Base-by-base conservation (phyloP, 1,140 invertebrate genomes). In the Brachionus sp. region DNA sequence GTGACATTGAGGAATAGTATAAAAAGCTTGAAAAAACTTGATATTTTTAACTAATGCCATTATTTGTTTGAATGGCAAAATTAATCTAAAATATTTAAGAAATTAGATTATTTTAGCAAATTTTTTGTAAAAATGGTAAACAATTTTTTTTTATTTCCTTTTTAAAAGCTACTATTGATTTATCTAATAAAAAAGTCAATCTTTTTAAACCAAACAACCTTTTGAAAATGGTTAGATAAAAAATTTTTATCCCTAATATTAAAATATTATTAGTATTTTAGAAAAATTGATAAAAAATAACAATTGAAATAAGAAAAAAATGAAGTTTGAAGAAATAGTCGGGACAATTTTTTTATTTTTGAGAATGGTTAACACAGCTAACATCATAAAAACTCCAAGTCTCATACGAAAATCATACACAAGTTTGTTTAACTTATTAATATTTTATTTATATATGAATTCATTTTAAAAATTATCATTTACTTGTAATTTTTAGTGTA, bases 381-480 rank as follows among this genome's bases (percentile, higher is more conserved):
- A 75, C 46, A 1, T 29, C 7, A 75, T 75, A 4, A 13, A 39
- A 12, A 29, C 42, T 23, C 70, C 70, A 12, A 75, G 19, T 39
- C 25, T 75, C 3, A 75, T 75, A 23, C 37, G 42, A 23, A 75
- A 75, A 75, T 44, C 70, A 19, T 75, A 46, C 25, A 75, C 70
- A 46, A 29, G 70, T 75, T 46, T 19, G 42, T 44, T 6, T 19
- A 19, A 42, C 13, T 68, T 70, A 33, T 66, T 9, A 4, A 35
- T 66, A 29, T 19, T 7, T 57, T 57, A 25, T 9, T 25, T 19
- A 19, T 1, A 57, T 1, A 2, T 29, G 29, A 29, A 29, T 29
- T 29, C 3, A 2, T 29, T 29, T 29, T n/a, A n/a, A n/a, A 29
- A 29, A 29, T 29, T 2, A 29, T 29, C 29, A 29, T 29, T 29